These are phyloP conservation scores for Pseudococcus longispinus DNA, from an alignment of 2,888 invertebrate genomes.

Conservation along the genomic window DNA sequence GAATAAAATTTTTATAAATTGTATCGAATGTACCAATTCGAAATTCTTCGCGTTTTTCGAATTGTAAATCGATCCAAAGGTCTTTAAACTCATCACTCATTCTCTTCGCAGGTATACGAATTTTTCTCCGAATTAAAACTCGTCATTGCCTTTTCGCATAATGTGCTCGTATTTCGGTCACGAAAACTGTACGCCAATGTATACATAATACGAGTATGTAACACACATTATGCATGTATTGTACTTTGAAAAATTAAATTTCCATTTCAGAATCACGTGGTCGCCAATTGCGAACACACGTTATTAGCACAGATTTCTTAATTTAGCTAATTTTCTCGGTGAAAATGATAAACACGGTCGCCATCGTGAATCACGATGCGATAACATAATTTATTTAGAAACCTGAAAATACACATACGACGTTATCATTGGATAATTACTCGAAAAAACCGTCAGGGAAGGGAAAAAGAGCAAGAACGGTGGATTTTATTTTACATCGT, in stretches of 20 bases:
- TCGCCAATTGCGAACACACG: neutral
- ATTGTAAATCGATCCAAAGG: neutral
- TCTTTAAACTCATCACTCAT: neutral
- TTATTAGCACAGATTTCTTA: constrained; percentile 25
- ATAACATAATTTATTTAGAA: constrained; percentile 5
- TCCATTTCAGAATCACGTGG: neutral
- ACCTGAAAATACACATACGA: constrained; percentile 11
- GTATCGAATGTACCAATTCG: too few species aligned
- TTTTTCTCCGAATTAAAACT: too few species aligned
- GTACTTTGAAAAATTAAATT: neutral
- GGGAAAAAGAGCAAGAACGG: neutral
- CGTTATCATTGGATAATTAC: neutral
- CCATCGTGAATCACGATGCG: neutral
- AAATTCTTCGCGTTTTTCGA: too few species aligned
- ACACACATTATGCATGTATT: neutral
- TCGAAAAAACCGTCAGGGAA: neutral
- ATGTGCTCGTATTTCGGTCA: too few species aligned
- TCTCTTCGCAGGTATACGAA: too few species aligned
- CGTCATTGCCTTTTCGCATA: too few species aligned
- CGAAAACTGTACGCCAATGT: neutral
- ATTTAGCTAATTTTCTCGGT: neutral
- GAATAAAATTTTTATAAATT: too few species aligned
- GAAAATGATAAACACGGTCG: neutral
- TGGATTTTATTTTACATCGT: neutral
- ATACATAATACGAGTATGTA: neutral